Base-by-base conservation (phyloP, 2,888 invertebrate species). In the Agriopis leucophaearia region DNA sequence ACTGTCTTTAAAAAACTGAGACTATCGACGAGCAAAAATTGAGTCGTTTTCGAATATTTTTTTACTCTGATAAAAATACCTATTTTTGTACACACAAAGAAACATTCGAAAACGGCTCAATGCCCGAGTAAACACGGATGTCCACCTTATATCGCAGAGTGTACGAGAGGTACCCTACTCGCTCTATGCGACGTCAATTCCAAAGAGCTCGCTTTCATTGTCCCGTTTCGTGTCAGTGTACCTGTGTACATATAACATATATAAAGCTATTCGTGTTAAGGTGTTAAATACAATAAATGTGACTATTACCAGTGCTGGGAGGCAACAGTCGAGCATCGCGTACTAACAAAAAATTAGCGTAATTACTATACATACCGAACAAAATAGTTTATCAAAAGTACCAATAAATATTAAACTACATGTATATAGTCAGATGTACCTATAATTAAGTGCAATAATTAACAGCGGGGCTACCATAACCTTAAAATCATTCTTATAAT, bases 321-420 rank as follows among this genome's bases (percentile, higher is more conserved):
- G 93, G 79, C 91, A 89, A 90, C 93, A 91, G 92, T 58, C 86
- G 88, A 79, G 73, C 73, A 78, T 74, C 83, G 86, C 88, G 89
- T 81, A 79, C 75, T 51, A 85, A 81, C 86, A 81, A 88, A 78
- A 84, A 86, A 91, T 88, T 94, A 94, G 94, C 86, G 93, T 94
- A 94, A 94, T 94, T 94, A 94, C 94, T 94, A 85, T 84, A 94
- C 92, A 85, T 75, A 74, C 72, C 69, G 87, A 93, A 84, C 92
- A 89, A 90, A 92, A 94, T 95, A 95, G 94, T 91, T 90, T 93
- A 95, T 95, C 95, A 95, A 96, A 96, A 94, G 96, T 96, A 96
- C 96, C 96, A 96, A 94, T 94, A 94, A 92, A 91, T 91, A 88
- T 90, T 87, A 88, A 89, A 88, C 88, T 86, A 92, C 90, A 86